Conservation (phyloP, 92 coral and sea anemone genomes). For the Porites lobata region DNA sequence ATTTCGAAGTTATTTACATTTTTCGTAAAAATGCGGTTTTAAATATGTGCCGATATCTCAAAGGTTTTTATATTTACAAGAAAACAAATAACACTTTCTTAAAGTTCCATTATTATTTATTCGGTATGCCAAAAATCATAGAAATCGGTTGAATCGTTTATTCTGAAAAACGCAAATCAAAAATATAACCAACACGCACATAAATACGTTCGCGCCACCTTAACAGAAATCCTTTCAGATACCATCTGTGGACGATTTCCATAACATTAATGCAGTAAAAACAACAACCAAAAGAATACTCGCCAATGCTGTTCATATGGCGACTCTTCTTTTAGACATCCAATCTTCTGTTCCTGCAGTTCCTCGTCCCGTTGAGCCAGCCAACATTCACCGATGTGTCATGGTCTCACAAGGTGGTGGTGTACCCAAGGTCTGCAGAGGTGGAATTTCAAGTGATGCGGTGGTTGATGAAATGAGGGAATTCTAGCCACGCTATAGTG, state of each 20-base stretch:
- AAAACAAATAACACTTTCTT: too few species aligned
- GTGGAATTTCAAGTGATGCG: slow-evolving; percentile 50
- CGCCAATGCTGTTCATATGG: slow-evolving; percentile 76
- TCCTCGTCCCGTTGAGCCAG: slow-evolving; percentile 24
- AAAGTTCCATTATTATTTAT: too few species aligned
- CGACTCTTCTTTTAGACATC: slow-evolving; percentile 53
- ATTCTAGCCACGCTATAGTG: slow-evolving; percentile 10
- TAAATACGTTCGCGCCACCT: too few species aligned
- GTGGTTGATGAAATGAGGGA: slow-evolving; percentile 34
- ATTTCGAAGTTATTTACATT: too few species aligned
- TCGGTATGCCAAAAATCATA: too few species aligned
- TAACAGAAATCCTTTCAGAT: slow-evolving; percentile 67
- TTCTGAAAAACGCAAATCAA: too few species aligned
- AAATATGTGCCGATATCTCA: too few species aligned
- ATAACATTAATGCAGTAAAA: slow-evolving; percentile 67
- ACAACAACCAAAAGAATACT: slow-evolving; percentile 59
- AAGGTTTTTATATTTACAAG: too few species aligned
- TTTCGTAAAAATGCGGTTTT: too few species aligned
- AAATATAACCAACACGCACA: too few species aligned
- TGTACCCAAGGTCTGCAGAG: slow-evolving; percentile 58
- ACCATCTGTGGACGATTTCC: slow-evolving; percentile 71
- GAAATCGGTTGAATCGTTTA: too few species aligned
- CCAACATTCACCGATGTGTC: slow-evolving; percentile 62
- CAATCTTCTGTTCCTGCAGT: slow-evolving; percentile 46
- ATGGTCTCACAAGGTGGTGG: slow-evolving; percentile 42